Conservation (phyloP, 2,797 vertebrate genomes). For the Parauchenoglanis punctatus region DNA sequence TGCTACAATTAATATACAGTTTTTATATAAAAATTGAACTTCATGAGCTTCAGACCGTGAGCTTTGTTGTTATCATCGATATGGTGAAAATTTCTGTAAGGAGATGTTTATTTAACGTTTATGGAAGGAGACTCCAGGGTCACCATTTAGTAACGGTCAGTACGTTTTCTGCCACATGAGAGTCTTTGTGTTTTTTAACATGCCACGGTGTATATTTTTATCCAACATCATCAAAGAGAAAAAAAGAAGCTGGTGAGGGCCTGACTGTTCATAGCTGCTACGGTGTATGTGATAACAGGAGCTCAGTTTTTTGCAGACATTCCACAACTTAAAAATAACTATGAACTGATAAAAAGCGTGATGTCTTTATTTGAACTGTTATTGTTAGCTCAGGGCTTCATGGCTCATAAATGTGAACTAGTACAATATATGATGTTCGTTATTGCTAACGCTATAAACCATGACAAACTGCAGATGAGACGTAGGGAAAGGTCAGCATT, state of each 20-base stretch:
- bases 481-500: conserved; percentile 28
- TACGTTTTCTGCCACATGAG: neutral
- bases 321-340: neutral
- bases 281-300: neutral
- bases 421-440: neutral
- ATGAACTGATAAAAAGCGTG: neutral
- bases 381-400: neutral
- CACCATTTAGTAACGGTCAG: neutral
- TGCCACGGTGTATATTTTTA: neutral
- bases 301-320: neutral
- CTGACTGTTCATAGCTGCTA: neutral
- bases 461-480: conserved; percentile 10
- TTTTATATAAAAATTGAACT: neutral
- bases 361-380: neutral
- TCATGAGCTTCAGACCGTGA: too few species aligned
- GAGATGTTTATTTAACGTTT: neutral
- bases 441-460: neutral
- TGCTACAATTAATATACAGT: neutral
- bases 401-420: neutral
- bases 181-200: neutral
- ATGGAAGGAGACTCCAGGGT: neutral
- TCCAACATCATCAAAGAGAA: neutral
- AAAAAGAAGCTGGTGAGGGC: neutral
- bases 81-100: neutral
- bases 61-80: neutral